phyloP scores from a whole-genome alignment of 2,888 invertebrate genomes.

The Lasioglossum morio region DNA sequence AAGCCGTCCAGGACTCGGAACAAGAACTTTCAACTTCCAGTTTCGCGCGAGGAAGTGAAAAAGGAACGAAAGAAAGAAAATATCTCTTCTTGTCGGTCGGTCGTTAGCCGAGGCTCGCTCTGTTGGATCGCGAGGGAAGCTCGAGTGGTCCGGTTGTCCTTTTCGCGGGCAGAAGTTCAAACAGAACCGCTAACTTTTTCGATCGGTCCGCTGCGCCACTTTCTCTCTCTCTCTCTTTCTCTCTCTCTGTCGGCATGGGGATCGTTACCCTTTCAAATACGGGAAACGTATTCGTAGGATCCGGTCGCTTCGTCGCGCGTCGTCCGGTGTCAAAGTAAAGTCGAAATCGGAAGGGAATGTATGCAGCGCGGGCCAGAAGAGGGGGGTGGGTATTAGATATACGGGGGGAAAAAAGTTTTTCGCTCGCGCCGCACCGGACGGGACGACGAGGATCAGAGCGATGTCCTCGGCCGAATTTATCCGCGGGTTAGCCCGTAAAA shows the following conservation, averaged over 20 bases:
- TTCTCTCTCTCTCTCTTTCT: background rate
- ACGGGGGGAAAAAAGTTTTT: constrained; percentile 41
- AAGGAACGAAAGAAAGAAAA: background rate
- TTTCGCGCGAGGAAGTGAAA: background rate
- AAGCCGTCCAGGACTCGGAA: constrained; percentile 2
- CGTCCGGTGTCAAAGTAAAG: constrained; percentile 48
- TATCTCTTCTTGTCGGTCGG: constrained; percentile 12
- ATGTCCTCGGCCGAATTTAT: constrained; percentile 71
- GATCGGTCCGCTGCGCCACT: constrained; percentile 20
- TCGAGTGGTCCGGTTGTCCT: background rate
- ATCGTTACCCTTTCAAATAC: constrained; percentile 60
- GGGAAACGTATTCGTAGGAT: constrained; percentile 37
- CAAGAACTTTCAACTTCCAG: constrained; percentile 6
- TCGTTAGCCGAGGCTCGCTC: constrained; percentile 7
- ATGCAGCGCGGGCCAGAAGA: constrained; percentile 37
- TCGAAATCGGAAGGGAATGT: constrained; percentile 47
- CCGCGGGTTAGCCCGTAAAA: constrained; percentile 73
- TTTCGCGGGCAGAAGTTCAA: constrained; percentile 42
- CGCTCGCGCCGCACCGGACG: constrained; percentile 13
- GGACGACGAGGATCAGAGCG: constrained; percentile 29
- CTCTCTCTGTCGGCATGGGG: background rate
- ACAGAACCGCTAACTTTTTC: constrained; percentile 52
- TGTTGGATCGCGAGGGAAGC: background rate
- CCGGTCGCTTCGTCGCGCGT: background rate
- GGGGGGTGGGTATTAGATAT: background rate